A percentile compares a stretch with the other conserved stretches of the same genome.
phyloP scores from a whole-genome alignment of 2,888 invertebrate species.

The Dolichomitus sp. region DNA sequence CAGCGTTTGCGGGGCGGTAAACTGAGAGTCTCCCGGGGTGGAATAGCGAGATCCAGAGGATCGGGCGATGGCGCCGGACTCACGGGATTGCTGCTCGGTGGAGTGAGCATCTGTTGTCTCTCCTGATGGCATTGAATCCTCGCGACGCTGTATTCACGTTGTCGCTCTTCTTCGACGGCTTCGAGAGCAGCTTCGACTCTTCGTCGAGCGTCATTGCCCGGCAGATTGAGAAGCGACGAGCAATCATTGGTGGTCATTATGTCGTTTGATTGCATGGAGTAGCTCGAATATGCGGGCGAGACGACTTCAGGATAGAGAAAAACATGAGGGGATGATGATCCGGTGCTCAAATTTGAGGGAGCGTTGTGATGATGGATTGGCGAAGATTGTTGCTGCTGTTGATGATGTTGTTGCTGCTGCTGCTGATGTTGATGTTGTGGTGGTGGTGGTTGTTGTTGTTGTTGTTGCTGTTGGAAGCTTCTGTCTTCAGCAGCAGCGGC shows the following conservation, averaged over 20 bases:
- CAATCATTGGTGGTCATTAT: constrained; percentile 62
- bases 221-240: constrained; percentile 80
- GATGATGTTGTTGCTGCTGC: constrained; percentile 66
- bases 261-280: constrained; percentile 65
- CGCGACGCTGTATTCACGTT: constrained; percentile 69
- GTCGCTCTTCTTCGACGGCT: constrained; percentile 86
- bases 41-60: constrained; percentile 87
- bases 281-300: constrained; percentile 74
- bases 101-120: constrained; percentile 86
- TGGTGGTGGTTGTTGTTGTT: constrained; percentile 33
- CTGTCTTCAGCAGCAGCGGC: constrained; percentile 83
- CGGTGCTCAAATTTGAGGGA: constrained; percentile 1
- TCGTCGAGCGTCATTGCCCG: constrained; percentile 88
- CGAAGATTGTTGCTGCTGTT: constrained; percentile 67
- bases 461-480: constrained; percentile 67
- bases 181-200: constrained; percentile 90
- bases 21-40: constrained; percentile 88
- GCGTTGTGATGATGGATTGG: constrained; percentile 74
- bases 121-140: constrained; percentile 24
- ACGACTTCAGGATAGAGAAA: constrained; percentile 76
- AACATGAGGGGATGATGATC: constrained; percentile 71
- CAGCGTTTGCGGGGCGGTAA: constrained; percentile 93
- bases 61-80: constrained; percentile 88
- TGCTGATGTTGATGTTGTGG: constrained; percentile 31
- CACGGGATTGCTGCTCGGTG: constrained; percentile 89